A percentile compares a stretch with the other conserved stretches of the same genome.
phyloP scores from a whole-genome alignment of 2,888 invertebrate species.

The Embidobia sp. region DNA sequence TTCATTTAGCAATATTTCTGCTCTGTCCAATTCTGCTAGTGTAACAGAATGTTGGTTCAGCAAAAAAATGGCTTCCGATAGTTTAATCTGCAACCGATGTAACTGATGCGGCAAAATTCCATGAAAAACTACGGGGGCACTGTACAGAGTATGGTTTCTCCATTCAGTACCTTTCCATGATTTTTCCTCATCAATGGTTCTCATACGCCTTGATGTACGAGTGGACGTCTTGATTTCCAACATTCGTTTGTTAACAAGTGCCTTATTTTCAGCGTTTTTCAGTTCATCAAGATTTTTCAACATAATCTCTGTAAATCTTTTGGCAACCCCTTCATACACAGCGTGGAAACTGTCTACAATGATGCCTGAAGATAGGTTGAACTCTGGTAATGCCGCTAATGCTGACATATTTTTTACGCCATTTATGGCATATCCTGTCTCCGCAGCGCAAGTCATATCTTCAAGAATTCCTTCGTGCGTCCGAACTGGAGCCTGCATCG shows the following conservation, averaged over 20 bases:
- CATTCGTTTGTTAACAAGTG: too few species aligned
- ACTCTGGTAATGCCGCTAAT: not conserved
- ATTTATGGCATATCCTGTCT: too few species aligned
- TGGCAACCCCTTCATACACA: slow-evolving; percentile 1
- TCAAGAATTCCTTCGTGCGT: not conserved
- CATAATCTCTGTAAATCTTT: not conserved
- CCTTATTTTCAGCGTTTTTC: too few species aligned
- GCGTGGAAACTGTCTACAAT: slow-evolving; percentile 10
- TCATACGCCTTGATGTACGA: too few species aligned
- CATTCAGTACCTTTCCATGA: slow-evolving; percentile 50
- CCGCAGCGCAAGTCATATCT: too few species aligned
- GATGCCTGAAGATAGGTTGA: slow-evolving; percentile 1
- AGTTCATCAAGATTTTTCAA: too few species aligned
- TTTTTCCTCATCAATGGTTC: too few species aligned
- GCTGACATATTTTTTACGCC: slow-evolving; percentile 7
- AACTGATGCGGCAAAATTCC: not conserved
- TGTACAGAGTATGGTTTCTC: slow-evolving; percentile 48
- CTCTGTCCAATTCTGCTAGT: slow-evolving; percentile 18
- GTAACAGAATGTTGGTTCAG: slow-evolving; percentile 25
- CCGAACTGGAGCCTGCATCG: not conserved
- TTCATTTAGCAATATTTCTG: slow-evolving; percentile 15
- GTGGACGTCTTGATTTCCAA: too few species aligned
- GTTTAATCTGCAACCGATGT: not conserved
- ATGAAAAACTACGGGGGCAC: slow-evolving; percentile 2
- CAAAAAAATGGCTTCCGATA: slow-evolving; percentile 21